Base-by-base conservation (phyloP, 2,797 vertebrate species). In the Orestias chungarensis region DNA sequence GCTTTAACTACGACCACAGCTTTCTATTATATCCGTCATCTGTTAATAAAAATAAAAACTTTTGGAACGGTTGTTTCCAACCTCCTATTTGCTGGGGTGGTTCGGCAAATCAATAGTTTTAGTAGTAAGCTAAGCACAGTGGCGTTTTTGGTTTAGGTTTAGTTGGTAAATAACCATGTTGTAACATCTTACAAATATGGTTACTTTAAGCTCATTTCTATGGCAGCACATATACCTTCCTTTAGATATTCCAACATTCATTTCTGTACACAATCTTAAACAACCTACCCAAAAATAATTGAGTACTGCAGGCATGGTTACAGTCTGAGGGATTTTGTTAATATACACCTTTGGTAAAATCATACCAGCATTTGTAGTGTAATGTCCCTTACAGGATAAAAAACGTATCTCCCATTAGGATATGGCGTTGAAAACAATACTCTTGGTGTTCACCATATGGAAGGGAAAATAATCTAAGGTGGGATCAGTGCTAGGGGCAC, bases 1-100 rank as follows among this genome's bases (percentile, higher is more conserved):
- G 59, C 74, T 69, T 75, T 70, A 54, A 73, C 31, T 52, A 33
- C 15, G 47, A 79, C 64, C 64, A 42, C 80, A 74, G 68, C 47
- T 79, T 72, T 42, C 54, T 61, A 71, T 20, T 50, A 44, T 20
- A 80, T 78, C 79, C 29, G 64, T 71, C 68, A 75, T 44, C 70
- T 43, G 62, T 18, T 59, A 69, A 69, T 75, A 74, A 79, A n/a
- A 27, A 52, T 52, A 86, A 77, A 18, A 25, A 57, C 35, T 4
- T n/a, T 76, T 31, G 43, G 35, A 68, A 10, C 70, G 70, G 35
- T 8, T 31, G 0, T 4, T 35, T 8, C 8, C 10, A 6, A 12
- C 18, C 6, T 47, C 35, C 29, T 42, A 15, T 0, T 25, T 20
- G 35, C 54, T 31, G 23, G 11, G 23, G 29, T 31, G 6, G 31